These are phyloP conservation scores for Delia radicum DNA, from an alignment of 1,140 invertebrate genomes.

Conservation along the genomic window DNA sequence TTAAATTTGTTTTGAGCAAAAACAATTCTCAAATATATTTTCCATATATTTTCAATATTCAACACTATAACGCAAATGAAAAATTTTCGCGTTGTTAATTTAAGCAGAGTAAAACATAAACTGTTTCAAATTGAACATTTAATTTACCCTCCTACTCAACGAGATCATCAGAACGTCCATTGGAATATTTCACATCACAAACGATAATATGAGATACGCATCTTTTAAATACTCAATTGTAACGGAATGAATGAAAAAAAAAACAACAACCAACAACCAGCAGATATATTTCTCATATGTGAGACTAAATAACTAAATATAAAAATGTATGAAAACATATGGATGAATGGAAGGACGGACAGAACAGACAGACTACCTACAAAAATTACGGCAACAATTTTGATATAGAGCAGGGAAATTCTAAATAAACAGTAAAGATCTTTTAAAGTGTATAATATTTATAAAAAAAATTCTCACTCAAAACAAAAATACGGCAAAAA, in stretches of 20 bases:
- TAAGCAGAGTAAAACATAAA: background rate
- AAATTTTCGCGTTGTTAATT: constrained; percentile 9
- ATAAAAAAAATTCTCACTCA: no score
- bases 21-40: background rate
- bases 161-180: background rate
- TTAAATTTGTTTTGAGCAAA: background rate
- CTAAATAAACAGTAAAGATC: background rate
- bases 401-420: background rate
- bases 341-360: background rate
- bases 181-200: background rate
- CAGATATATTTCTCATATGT: background rate
- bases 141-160: constrained; percentile 7
- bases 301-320: background rate
- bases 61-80: background rate
- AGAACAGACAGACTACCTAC: no score
- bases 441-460: no score
- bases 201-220: background rate
- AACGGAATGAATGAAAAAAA: background rate
- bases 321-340: background rate
- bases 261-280: background rate
- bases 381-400: no score
- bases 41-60: background rate
- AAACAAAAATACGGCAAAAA: constrained; percentile 14
- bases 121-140: constrained; percentile 7
- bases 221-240: background rate